These are phyloP conservation scores for Artemia sinica DNA, from an alignment of 2,888 invertebrate species.

Conservation along the genomic window DNA sequence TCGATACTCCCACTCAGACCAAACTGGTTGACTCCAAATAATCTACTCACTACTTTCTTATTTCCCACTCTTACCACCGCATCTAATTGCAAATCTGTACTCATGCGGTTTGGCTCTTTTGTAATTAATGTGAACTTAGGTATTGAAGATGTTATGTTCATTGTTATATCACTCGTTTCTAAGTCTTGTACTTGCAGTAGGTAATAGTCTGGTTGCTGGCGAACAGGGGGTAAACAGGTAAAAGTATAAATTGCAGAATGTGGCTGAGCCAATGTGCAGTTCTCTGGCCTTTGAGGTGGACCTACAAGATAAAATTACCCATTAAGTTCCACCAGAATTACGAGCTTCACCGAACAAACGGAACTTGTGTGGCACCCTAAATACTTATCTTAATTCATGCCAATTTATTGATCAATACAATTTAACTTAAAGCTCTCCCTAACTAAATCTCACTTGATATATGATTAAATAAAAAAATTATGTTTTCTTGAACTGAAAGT, in stretches of 20 bases:
- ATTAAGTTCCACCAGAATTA: no score
- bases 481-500: no score
- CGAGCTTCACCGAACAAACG: no score
- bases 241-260: not conserved
- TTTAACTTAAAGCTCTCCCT: no score
- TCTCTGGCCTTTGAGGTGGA: constrained; percentile 3
- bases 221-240: not conserved
- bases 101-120: not conserved
- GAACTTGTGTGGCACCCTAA: no score
- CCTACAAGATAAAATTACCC: not conserved
- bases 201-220: not conserved
- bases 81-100: not conserved
- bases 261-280: constrained; percentile 1
- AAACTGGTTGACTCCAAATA: constrained; percentile 3
- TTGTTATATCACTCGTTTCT: not conserved
- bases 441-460: no score
- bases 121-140: not conserved
- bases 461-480: no score
- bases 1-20: not conserved
- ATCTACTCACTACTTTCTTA: not conserved
- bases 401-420: no score
- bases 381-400: no score
- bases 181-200: constrained; percentile 4
- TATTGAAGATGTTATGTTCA: not conserved
- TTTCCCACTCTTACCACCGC: not conserved